Evolutionary conservation across 2,888 invertebrate genomes (phyloP).

Genomic region (Marronus borbonicus): DNA sequence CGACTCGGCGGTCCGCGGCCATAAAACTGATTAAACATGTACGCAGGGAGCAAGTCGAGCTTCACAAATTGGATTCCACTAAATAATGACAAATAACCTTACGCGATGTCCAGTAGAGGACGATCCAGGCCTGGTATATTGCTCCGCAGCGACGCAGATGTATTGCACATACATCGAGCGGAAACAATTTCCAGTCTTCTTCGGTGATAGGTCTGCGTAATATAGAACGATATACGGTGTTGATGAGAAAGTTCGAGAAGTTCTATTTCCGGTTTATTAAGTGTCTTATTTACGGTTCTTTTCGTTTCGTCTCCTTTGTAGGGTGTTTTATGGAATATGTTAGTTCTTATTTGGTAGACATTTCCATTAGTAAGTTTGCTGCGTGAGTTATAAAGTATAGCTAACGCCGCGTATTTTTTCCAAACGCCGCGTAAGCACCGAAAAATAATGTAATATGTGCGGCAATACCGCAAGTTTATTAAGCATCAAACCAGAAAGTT

Average conservation of each 20-base stretch:
- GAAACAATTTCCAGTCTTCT: neutral
- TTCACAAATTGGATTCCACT: constrained; percentile 27
- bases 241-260: neutral
- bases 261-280: constrained; percentile 6
- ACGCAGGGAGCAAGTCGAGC: neutral
- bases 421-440: too few species aligned
- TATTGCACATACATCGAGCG: neutral
- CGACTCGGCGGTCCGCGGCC: neutral
- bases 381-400: too few species aligned
- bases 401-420: too few species aligned
- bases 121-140: neutral
- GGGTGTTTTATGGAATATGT: neutral
- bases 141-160: neutral
- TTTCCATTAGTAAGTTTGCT: too few species aligned
- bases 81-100: constrained; percentile 33
- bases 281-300: constrained; percentile 7
- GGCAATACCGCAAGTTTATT: too few species aligned
- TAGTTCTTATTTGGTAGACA: neutral
- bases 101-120: neutral
- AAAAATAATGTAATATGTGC: too few species aligned
- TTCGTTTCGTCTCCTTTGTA: neutral
- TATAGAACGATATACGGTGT: neutral
- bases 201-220: neutral
- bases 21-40: constrained; percentile 30
- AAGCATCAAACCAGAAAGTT: too few species aligned